A percentile compares a stretch with the other conserved stretches of the same genome.
Evolutionary conservation across 2,113 vertebrate genomes (phyloP).

Genomic region (Epinephelus fuscoguttatus): DNA sequence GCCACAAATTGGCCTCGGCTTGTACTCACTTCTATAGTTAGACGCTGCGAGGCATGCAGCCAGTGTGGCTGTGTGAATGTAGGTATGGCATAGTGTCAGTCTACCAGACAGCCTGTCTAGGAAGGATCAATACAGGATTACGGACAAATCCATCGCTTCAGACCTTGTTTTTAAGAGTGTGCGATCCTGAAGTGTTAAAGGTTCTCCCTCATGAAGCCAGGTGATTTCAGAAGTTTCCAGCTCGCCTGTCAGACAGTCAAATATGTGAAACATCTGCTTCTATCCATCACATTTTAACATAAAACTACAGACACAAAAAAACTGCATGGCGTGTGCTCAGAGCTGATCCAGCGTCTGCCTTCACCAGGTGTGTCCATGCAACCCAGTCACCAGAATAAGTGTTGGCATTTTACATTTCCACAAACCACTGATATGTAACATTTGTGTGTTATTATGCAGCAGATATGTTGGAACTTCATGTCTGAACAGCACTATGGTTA

Average conservation of each 20-base stretch:
- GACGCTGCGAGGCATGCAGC: slow-evolving; percentile 56
- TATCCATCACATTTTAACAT: slow-evolving; percentile 23
- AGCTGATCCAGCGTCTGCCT: slow-evolving; percentile 28
- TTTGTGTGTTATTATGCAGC: no score
- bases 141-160: slow-evolving; percentile 58
- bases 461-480: no score
- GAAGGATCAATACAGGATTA: slow-evolving; percentile 69
- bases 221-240: slow-evolving; percentile 32
- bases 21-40: slow-evolving; percentile 64
- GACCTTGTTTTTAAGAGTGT: slow-evolving; percentile 54
- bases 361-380: slow-evolving; percentile 20
- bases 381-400: no score
- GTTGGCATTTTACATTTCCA: no score
- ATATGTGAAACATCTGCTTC: background rate
- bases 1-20: slow-evolving; percentile 47
- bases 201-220: slow-evolving; percentile 38
- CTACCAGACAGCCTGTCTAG: slow-evolving; percentile 66
- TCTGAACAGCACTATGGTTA: no score
- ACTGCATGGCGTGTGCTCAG: background rate
- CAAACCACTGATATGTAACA: no score
- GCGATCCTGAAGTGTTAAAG: slow-evolving; percentile 51
- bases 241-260: slow-evolving; percentile 9
- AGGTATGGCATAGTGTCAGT: slow-evolving; percentile 64
- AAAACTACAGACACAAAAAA: slow-evolving; percentile 21
- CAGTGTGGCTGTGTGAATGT: slow-evolving; percentile 49